Percentiles rank a stretch among this genome's conserved stretches.
These are phyloP conservation scores for Aleiodes testaceus DNA, from an alignment of 2,888 invertebrate genomes.

Conservation along the genomic window DNA sequence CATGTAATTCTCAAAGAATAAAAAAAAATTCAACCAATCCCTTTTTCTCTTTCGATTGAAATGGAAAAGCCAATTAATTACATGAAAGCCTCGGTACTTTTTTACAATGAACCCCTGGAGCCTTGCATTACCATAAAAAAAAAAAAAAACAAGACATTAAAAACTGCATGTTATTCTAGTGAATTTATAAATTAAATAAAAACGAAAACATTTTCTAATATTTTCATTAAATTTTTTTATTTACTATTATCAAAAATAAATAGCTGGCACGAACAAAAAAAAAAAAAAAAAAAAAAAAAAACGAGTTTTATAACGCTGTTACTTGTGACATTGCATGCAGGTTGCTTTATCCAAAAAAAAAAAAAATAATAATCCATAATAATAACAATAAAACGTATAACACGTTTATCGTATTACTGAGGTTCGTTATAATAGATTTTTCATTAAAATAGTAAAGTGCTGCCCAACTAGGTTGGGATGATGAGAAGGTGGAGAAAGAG, in stretches of 20 bases:
- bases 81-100: constrained; percentile 67
- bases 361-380: too few relatives aligned
- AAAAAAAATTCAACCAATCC: too few relatives aligned
- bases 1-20: constrained; percentile 55
- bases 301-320: constrained; percentile 59
- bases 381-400: constrained; percentile 49
- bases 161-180: constrained; percentile 63
- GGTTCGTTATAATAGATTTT: constrained; percentile 52
- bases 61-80: constrained; percentile 45
- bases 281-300: constrained; percentile 11
- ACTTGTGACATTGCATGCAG: constrained; percentile 67
- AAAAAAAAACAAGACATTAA: background rate
- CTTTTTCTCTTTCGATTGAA: too few relatives aligned
- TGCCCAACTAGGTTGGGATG: constrained; percentile 3
- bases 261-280: constrained; percentile 66
- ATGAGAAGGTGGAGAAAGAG: background rate
- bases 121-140: constrained; percentile 59
- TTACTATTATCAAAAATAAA: constrained; percentile 30
- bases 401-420: constrained; percentile 55
- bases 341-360: constrained; percentile 56
- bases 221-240: constrained; percentile 2
- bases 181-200: constrained; percentile 46
- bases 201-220: constrained; percentile 35
- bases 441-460: constrained; percentile 53
- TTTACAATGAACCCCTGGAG: constrained; percentile 58